Base-by-base conservation (phyloP, 2,888 invertebrate genomes). In the Platycheirus albimanus region DNA sequence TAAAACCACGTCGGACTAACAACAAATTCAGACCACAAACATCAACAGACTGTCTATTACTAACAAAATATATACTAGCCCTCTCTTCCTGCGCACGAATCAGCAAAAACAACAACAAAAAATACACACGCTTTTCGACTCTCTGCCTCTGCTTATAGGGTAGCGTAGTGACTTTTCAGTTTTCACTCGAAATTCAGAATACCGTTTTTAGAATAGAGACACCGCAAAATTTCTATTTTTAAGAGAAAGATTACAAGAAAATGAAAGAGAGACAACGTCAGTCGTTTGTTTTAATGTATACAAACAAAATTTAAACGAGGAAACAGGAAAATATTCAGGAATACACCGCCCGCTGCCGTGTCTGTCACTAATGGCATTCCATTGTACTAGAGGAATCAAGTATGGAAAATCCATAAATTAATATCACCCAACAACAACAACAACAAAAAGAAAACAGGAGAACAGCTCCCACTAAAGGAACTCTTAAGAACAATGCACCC, bases 31-130 rank as follows among this genome's bases (percentile, higher is more conserved):
- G 78, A 83, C 83, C 77, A 83, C 78, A 83, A 83, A 83, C 83
- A 83, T 83, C 83, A 83, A 83, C 83, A 83, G 83, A 83, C 83
- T 83, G 77, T 83, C 69, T 78, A 83, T 77, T 83, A 83, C 83
- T 83, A 83, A 72, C 54, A 83, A 83, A 81, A 78, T 67, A 49
- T 49, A 47, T 28, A 36, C 20, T 66, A 19, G 64, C 51, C 43
- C 66, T 61, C 47, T 56, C 67, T 67, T 43, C 41, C 61, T 33
- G 11, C 43, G 17, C n/a, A 69, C n/a, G 19, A 38, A 8, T 20
- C n/a, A 13, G 24, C 13, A 36, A 1, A 20, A 56, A n/a, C n/a
- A n/a, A n/a, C n/a, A n/a, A 8, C 24, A 28, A 58, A 41, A 58
- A 17, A 19, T 45, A 30, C n/a, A 30, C 61, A 61, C 61, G 30